A percentile compares a stretch with the other conserved stretches of the same genome.
Conservation (phyloP, 2,797 vertebrate species). For the Lutjanus argentimaculatus region DNA sequence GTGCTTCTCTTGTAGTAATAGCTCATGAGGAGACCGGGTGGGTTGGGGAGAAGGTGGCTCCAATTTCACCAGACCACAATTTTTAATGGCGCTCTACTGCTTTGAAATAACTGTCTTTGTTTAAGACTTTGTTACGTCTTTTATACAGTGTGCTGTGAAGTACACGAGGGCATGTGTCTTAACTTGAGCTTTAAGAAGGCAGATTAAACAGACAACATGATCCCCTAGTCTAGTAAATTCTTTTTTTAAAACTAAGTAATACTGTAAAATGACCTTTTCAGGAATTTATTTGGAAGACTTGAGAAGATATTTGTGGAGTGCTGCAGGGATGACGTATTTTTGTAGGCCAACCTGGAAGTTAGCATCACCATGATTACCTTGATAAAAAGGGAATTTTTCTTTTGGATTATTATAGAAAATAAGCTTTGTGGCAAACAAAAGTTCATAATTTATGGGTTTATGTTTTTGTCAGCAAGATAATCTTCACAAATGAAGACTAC, state of each 20-base stretch:
- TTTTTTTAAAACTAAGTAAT: not conserved
- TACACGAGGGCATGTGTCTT: slow-evolving; percentile 1
- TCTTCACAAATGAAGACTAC: too few species aligned
- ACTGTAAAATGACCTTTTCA: not conserved
- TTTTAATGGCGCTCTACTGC: slow-evolving; percentile 32
- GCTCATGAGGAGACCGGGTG: slow-evolving; percentile 19
- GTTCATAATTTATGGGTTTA: too few species aligned
- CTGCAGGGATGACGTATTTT: too few species aligned
- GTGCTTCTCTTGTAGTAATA: slow-evolving; percentile 38
- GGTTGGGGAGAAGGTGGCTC: slow-evolving; percentile 24
- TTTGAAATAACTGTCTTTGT: slow-evolving; percentile 42
- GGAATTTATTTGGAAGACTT: not conserved
- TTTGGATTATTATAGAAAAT: too few species aligned
- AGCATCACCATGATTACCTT: too few species aligned
- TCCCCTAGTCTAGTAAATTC: not conserved
- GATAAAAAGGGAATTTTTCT: too few species aligned
- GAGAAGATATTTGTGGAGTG: too few species aligned
- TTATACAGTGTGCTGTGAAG: not conserved
- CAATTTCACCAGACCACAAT: slow-evolving; percentile 36
- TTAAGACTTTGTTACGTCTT: slow-evolving; percentile 7
- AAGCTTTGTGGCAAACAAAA: too few species aligned
- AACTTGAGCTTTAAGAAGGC: not conserved
- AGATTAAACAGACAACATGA: not conserved
- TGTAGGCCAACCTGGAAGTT: too few species aligned
- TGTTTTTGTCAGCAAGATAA: too few species aligned